These are phyloP conservation scores for Rhogogaster chlorosoma DNA, from an alignment of 2,888 invertebrate genomes.

Conservation along the genomic window DNA sequence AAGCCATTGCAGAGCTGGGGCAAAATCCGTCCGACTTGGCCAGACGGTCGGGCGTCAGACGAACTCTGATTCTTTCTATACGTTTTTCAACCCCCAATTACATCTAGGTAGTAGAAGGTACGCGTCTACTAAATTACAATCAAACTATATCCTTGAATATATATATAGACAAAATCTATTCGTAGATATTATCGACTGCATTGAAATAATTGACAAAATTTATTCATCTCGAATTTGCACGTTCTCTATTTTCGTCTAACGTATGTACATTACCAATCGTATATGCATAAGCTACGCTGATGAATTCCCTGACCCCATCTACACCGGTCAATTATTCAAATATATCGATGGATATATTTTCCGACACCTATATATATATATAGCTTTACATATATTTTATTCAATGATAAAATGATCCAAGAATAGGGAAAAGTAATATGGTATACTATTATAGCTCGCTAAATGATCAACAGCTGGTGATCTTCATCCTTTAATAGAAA, in stretches of 20 bases:
- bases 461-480: neutral
- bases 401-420: neutral
- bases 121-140: neutral
- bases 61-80: neutral
- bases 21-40: slow-evolving; percentile 35
- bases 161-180: neutral
- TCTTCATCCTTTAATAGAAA: neutral
- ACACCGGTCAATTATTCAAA: neutral
- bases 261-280: neutral
- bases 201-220: neutral
- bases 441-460: too few relatives aligned
- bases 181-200: neutral
- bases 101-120: neutral
- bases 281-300: neutral
- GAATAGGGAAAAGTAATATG: neutral
- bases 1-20: neutral
- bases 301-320: slow-evolving; percentile 7
- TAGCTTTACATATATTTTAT: neutral
- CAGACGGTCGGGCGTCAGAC: slow-evolving; percentile 41
- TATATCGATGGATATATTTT: slow-evolving; percentile 1
- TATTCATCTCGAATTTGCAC: neutral
- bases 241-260: neutral
- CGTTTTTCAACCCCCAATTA: neutral
- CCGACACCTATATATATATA: neutral
- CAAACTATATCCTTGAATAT: neutral